These are phyloP conservation scores for Leptinotarsa undecemlineata DNA, from an alignment of 1,140 invertebrate species.

Conservation along the genomic window DNA sequence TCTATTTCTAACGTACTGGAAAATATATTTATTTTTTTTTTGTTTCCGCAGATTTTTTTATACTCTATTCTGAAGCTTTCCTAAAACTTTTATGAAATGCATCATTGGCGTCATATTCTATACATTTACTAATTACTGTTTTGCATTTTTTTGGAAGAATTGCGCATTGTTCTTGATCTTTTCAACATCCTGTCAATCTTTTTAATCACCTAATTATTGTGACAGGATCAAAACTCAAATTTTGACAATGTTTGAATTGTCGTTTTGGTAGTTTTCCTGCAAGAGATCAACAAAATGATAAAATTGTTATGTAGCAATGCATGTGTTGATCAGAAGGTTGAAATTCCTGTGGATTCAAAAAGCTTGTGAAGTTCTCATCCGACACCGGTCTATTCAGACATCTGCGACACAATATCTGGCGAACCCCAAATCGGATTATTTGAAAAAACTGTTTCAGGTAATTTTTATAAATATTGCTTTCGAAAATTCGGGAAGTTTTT, in stretches of 20 bases:
- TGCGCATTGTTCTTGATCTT: too few relatives aligned
- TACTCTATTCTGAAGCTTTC: background rate
- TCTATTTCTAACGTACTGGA: too few relatives aligned
- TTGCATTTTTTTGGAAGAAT: too few relatives aligned
- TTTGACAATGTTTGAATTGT: background rate
- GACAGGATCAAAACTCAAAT: background rate
- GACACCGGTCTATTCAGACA: background rate
- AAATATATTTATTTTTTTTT: too few relatives aligned
- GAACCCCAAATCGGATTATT: background rate
- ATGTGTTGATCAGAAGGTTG: background rate
- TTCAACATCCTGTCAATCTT: too few relatives aligned
- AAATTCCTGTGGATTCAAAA: background rate
- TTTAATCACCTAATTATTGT: too few relatives aligned
- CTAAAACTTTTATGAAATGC: background rate
- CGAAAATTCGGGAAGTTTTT: too few relatives aligned
- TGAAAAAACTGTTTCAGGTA: background rate
- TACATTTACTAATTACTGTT: background rate
- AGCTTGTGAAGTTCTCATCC: background rate
- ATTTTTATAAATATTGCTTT: background rate
- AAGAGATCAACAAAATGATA: background rate
- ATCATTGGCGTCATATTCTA: background rate
- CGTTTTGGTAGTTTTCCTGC: background rate
- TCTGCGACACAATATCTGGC: background rate
- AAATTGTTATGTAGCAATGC: background rate
- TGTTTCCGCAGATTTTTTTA: too few relatives aligned